Conservation (phyloP, 2,888 invertebrate species). For the Myathropa florea region DNA sequence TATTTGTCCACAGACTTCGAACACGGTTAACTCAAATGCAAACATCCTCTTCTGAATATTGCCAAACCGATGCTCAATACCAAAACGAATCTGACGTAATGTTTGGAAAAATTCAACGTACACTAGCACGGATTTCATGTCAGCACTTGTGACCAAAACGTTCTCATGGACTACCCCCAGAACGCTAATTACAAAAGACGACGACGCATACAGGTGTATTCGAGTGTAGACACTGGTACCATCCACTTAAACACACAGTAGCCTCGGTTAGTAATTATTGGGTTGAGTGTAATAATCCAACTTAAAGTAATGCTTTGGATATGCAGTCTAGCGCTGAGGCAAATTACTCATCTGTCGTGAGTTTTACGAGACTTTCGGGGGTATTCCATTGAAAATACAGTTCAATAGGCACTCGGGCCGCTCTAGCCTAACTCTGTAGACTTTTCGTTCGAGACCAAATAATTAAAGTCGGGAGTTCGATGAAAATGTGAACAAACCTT, state of each 20-base stretch:
- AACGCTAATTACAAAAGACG: conserved; percentile 39
- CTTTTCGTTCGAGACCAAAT: background rate
- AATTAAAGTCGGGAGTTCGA: background rate
- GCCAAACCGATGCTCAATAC: background rate
- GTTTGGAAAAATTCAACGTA: background rate
- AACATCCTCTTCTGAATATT: conserved; percentile 20
- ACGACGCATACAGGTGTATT: background rate
- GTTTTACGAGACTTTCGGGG: background rate
- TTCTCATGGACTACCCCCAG: conserved; percentile 41
- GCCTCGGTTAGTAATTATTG: conserved; percentile 11
- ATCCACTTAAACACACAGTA: conserved; percentile 19
- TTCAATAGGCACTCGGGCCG: background rate
- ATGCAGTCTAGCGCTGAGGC: background rate
- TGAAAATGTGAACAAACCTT: background rate
- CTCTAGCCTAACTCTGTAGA: background rate
- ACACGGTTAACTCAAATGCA: conserved; percentile 13
- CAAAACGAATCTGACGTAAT: conserved; percentile 28
- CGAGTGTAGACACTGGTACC: background rate
- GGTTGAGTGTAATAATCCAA: conserved; percentile 23
- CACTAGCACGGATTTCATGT: conserved; percentile 10
- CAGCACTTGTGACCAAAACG: conserved; percentile 22
- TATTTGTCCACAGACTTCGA: conserved; percentile 16
- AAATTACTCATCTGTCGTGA: background rate
- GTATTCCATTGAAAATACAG: background rate
- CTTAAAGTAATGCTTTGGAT: background rate